phyloP scores from a whole-genome alignment of 2,888 invertebrate species.

The Sisyra terminalis region DNA sequence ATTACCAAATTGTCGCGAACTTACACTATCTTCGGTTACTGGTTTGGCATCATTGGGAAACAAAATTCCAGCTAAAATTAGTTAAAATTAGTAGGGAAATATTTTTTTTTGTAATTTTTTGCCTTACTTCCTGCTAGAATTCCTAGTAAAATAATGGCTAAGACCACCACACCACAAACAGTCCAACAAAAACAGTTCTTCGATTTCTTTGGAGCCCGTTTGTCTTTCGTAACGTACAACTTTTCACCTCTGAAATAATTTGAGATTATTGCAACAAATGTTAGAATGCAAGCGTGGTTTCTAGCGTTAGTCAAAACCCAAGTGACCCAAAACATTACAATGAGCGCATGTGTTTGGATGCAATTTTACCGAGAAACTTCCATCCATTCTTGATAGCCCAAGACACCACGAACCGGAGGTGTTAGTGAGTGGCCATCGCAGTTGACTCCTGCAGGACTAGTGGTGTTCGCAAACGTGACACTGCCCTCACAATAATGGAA shows the following conservation, averaged over 20 bases:
- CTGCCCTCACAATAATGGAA: conserved; percentile 14
- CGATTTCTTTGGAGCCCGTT: conserved; percentile 50
- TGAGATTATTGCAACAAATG: background rate
- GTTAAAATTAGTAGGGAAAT: background rate
- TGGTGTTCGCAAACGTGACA: conserved; percentile 22
- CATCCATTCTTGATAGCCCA: conserved; percentile 42
- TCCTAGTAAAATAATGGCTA: conserved; percentile 49
- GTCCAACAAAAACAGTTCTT: conserved; percentile 52
- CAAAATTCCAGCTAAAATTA: conserved; percentile 44
- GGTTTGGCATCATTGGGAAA: conserved; percentile 45
- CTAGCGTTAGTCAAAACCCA: too few species aligned
- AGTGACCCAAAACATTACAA: background rate
- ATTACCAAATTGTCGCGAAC: conserved; percentile 39
- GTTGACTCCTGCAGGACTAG: conserved; percentile 24
- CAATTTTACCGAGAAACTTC: conserved; percentile 13
- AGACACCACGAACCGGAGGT: conserved; percentile 34
- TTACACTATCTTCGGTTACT: conserved; percentile 35
- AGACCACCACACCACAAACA: conserved; percentile 43
- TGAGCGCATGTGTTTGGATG: background rate
- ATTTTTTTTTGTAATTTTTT: too few species aligned
- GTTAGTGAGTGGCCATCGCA: conserved; percentile 35
- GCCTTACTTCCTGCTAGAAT: conserved; percentile 59
- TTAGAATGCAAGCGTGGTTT: conserved; percentile 1
- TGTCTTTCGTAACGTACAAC: conserved; percentile 66
- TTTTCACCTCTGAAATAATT: conserved; percentile 51